phyloP scores from a whole-genome alignment of 2,888 invertebrate species.

The Eucriotettix oculatus region DNA sequence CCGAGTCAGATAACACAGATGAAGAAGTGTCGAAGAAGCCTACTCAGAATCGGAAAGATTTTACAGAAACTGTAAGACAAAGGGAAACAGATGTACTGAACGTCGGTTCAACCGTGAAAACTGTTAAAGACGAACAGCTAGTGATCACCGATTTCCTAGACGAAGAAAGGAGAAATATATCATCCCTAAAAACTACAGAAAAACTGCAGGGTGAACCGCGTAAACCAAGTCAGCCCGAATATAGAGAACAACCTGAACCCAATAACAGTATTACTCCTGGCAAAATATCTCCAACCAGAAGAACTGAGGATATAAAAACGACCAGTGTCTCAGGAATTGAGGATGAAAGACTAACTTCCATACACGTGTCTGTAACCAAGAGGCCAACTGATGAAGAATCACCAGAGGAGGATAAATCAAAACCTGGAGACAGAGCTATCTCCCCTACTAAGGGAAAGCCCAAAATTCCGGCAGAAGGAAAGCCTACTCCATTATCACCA shows the following conservation, averaged over 20 bases:
- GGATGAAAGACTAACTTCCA: too few species aligned
- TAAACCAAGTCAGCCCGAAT: background rate
- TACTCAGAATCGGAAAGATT: background rate
- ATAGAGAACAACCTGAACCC: background rate
- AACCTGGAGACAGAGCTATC: background rate
- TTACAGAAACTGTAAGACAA: background rate
- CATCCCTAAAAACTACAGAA: background rate
- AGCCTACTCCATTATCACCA: background rate
- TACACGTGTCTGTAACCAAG: background rate
- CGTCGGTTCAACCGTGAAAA: background rate
- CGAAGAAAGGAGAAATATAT: background rate
- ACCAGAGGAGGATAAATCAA: background rate
- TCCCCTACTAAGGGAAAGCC: background rate
- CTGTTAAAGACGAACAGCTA: background rate
- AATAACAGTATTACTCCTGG: background rate
- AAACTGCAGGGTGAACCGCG: background rate
- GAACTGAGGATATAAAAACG: background rate
- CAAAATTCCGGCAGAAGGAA: background rate
- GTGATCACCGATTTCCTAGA: background rate
- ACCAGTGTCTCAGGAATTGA: background rate
- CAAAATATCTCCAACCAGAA: background rate
- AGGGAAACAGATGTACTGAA: background rate
- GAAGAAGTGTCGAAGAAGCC: background rate
- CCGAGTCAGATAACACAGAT: conserved; percentile 7
- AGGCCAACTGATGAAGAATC: background rate